Evolutionary conservation across 2,797 vertebrate genomes (phyloP).

Genomic region (Sebastes glaucus): DNA sequence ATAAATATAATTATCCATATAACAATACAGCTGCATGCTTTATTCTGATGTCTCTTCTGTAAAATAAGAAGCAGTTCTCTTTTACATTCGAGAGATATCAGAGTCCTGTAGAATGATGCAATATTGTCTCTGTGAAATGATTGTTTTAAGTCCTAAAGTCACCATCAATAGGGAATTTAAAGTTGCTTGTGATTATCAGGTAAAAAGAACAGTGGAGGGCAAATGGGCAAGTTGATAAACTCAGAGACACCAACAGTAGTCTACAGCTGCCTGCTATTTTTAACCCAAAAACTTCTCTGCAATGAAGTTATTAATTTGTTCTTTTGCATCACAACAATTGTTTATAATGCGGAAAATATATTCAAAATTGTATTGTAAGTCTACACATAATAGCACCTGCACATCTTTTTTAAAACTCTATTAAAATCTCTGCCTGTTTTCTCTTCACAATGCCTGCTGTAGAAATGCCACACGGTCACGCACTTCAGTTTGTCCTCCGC

Average conservation of each 20-base stretch:
- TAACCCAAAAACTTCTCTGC: conserved; percentile 67
- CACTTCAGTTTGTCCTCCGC: conserved; percentile 48
- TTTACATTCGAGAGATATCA: background rate
- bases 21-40: background rate
- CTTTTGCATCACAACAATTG: background rate
- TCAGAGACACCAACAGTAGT: conserved; percentile 64
- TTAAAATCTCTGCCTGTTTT: background rate
- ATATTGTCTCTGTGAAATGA: background rate
- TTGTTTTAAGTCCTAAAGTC: background rate
- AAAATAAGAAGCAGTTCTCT: background rate
- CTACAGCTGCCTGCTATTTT: conserved; percentile 81
- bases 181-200: background rate
- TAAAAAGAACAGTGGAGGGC: conserved; percentile 4
- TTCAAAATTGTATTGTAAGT: background rate
- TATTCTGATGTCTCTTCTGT: background rate
- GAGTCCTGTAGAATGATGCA: background rate
- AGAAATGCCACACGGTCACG: conserved; percentile 57
- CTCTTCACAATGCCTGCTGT: conserved; percentile 17
- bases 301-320: background rate
- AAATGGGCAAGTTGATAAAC: conserved; percentile 46
- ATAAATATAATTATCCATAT: background rate
- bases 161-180: background rate
- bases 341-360: background rate
- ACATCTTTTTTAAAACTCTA: background rate
- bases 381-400: background rate